Percentiles rank a stretch among this genome's conserved stretches.
phyloP scores from a whole-genome alignment of 2,888 invertebrate genomes.

The Clostera curtula region DNA sequence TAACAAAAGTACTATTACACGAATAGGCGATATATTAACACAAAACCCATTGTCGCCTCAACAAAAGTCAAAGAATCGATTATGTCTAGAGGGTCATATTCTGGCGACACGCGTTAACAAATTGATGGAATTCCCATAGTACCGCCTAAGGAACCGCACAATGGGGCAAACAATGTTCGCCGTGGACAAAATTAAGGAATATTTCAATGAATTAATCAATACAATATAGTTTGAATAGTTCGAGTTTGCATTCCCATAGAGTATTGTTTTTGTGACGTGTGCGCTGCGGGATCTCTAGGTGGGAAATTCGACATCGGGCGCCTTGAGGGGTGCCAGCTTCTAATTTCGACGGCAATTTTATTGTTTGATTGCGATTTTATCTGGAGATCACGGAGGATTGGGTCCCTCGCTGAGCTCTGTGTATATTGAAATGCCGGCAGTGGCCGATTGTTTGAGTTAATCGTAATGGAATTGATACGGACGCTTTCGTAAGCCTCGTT shows the following conservation, averaged over 20 bases:
- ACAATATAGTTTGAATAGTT: no score
- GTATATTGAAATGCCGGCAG: constrained; percentile 23
- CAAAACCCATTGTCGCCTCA: constrained; percentile 47
- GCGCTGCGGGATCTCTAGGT: constrained; percentile 45
- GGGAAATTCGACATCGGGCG: constrained; percentile 64
- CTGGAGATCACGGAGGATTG: constrained; percentile 57
- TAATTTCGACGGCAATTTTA: constrained; percentile 51
- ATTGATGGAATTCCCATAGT: constrained; percentile 69
- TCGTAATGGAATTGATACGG: constrained; percentile 16
- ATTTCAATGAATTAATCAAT: constrained; percentile 72
- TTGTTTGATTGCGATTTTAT: constrained; percentile 72
- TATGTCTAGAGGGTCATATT: constrained; percentile 45
- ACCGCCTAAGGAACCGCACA: constrained; percentile 57
- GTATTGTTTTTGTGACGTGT: constrained; percentile 57
- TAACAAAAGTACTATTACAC: constrained; percentile 51
- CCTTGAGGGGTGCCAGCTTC: constrained; percentile 33
- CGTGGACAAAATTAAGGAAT: constrained; percentile 50
- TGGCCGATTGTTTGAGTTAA: constrained; percentile 14
- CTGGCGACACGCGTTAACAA: constrained; percentile 59
- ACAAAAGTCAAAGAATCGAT: constrained; percentile 48
- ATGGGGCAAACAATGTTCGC: constrained; percentile 38
- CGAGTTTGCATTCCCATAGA: constrained; percentile 62
- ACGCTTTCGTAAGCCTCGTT: neutral
- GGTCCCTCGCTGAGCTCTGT: constrained; percentile 32
- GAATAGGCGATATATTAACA: constrained; percentile 56